Percentiles rank a stretch among this genome's conserved stretches.
Evolutionary conservation across 2,797 vertebrate species (phyloP).

Genomic region (Pangasius djambal): DNA sequence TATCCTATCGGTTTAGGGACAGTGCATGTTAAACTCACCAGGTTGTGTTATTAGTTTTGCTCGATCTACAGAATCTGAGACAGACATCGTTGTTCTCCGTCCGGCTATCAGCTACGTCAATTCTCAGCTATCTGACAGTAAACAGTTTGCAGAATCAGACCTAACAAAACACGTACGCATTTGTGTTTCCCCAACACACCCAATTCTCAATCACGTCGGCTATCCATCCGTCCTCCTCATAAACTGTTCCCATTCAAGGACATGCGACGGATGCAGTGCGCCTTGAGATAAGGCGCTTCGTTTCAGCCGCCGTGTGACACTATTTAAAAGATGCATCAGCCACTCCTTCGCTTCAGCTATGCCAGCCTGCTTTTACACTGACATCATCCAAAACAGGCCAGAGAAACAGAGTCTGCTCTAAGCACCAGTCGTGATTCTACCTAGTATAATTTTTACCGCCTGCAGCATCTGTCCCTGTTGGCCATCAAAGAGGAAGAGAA

Average conservation of each 20-base stretch:
- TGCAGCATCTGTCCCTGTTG: constrained; percentile 62
- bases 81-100: constrained; percentile 39
- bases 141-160: constrained; percentile 35
- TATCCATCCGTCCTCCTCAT: constrained; percentile 31
- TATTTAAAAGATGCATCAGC: constrained; percentile 51
- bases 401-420: constrained; percentile 37
- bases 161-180: constrained; percentile 13
- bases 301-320: constrained; percentile 55
- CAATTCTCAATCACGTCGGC: constrained; percentile 47
- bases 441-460: constrained; percentile 62
- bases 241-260: constrained; percentile 49
- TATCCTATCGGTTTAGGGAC: constrained; percentile 11
- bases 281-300: constrained; percentile 50
- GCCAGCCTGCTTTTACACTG: constrained; percentile 40
- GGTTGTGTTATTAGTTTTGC: constrained; percentile 42
- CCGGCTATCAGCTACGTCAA: constrained; percentile 19
- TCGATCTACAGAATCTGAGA: constrained; percentile 34
- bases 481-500: constrained; percentile 62
- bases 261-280: constrained; percentile 21
- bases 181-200: constrained; percentile 15
- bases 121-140: constrained; percentile 41
- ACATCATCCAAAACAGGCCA: constrained; percentile 48
- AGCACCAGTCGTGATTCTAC: constrained; percentile 55
- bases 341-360: constrained; percentile 20
- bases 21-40: constrained; percentile 21